phyloP scores from a whole-genome alignment of 1,140 invertebrate genomes.

The Solen grandis region DNA sequence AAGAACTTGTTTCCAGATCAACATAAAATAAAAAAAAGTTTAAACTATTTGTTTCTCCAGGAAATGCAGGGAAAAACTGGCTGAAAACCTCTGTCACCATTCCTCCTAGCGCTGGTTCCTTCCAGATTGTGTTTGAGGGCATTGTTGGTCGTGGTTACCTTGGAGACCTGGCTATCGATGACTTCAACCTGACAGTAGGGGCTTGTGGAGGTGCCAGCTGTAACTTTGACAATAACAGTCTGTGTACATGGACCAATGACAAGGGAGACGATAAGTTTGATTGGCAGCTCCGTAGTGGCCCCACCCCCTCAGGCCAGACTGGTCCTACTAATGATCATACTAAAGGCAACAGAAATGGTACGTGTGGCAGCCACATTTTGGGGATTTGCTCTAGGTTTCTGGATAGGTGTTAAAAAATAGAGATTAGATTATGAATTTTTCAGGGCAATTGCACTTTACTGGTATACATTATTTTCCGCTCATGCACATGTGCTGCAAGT shows the following conservation, averaged over 20 bases:
- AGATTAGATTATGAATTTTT: neutral
- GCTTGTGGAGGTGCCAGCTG: conserved; percentile 54
- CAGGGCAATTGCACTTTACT: too few species aligned
- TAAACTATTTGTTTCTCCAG: conserved; percentile 18
- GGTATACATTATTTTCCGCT: too few species aligned
- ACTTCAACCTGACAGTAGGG: conserved; percentile 85
- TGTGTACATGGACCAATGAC: conserved; percentile 72
- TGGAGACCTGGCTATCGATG: conserved; percentile 88
- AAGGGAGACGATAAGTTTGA: conserved; percentile 72
- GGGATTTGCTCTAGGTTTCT: neutral
- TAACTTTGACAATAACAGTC: conserved; percentile 68
- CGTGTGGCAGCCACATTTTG: neutral
- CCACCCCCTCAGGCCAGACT: conserved; percentile 65
- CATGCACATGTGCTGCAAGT: too few species aligned
- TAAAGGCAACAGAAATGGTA: conserved; percentile 34
- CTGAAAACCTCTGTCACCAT: conserved; percentile 54
- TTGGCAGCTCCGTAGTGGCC: conserved; percentile 67
- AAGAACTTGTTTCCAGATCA: too few species aligned
- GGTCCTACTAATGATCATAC: conserved; percentile 72
- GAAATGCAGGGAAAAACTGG: conserved; percentile 65
- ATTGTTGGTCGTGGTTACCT: conserved; percentile 70
- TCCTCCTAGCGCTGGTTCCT: conserved; percentile 29
- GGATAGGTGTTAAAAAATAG: too few species aligned
- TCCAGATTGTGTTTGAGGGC: conserved; percentile 68
- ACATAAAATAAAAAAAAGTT: too few species aligned